phyloP scores from a whole-genome alignment of 2,888 invertebrate genomes.

The Calliphora vomitoria region DNA sequence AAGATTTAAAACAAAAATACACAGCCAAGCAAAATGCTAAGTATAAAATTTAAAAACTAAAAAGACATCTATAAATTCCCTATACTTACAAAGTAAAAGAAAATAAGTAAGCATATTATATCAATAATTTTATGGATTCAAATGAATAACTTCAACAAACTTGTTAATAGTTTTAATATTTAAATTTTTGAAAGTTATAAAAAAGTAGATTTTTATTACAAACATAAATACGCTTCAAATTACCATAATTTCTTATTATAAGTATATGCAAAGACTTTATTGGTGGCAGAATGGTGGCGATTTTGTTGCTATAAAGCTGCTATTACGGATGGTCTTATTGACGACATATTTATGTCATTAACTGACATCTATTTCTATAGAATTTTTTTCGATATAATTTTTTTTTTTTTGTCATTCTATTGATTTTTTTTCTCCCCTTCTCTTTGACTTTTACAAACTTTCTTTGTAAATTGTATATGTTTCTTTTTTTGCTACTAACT shows the following conservation, averaged over 20 bases:
- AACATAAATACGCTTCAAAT: slow-evolving; percentile 49
- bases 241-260: slow-evolving; percentile 60
- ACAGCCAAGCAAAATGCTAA: not conserved
- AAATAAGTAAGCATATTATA: slow-evolving; percentile 3
- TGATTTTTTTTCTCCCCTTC: not conserved
- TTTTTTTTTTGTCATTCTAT: not conserved
- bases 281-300: not conserved
- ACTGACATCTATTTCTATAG: slow-evolving; percentile 47
- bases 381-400: not conserved
- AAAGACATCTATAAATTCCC: slow-evolving; percentile 7
- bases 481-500: slow-evolving; percentile 6
- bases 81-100: not conserved
- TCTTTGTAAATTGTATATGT: not conserved
- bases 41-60: not conserved
- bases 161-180: slow-evolving; percentile 63
- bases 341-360: slow-evolving; percentile 66
- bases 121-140: slow-evolving; percentile 42
- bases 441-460: slow-evolving; percentile 15
- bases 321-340: slow-evolving; percentile 51
- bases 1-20: not conserved
- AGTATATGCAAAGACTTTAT: not conserved
- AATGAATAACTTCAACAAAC: slow-evolving; percentile 44
- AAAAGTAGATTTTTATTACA: slow-evolving; percentile 1
- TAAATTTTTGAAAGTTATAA: slow-evolving; percentile 42
- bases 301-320: slow-evolving; percentile 8